These are phyloP conservation scores for Vimba vimba DNA, from an alignment of 2,113 vertebrate genomes.

Conservation along the genomic window DNA sequence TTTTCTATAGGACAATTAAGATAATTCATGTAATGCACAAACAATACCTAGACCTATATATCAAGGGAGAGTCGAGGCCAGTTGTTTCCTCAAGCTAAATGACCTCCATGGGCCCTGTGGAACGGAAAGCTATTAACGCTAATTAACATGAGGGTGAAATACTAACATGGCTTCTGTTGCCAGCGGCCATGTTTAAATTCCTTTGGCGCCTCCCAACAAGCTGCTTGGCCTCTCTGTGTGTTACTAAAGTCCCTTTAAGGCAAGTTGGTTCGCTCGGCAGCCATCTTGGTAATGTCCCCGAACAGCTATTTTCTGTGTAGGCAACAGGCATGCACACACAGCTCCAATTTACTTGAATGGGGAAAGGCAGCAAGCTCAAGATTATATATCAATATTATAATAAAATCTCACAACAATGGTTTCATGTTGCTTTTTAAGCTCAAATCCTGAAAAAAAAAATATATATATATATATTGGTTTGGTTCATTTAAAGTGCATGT, in stretches of 20 bases:
- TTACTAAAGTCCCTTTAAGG: constrained; percentile 24
- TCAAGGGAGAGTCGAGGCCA: constrained; percentile 56
- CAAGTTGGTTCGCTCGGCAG: not conserved
- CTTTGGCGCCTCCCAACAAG: constrained; percentile 50
- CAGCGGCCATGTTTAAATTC: constrained; percentile 59
- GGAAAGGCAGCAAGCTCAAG: not conserved
- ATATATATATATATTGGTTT: not conserved
- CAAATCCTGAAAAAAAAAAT: not conserved
- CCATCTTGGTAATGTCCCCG: constrained; percentile 20
- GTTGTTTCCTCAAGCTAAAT: constrained; percentile 67
- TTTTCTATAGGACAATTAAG: constrained; percentile 63
- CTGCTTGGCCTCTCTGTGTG: constrained; percentile 31
- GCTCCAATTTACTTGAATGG: not conserved
- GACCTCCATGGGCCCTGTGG: constrained; percentile 63
- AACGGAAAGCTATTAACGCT: constrained; percentile 68
- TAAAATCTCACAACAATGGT: not conserved
- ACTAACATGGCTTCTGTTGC: constrained; percentile 65
- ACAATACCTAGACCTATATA: constrained; percentile 65
- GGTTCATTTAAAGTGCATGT: not conserved
- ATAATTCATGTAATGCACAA: constrained; percentile 66
- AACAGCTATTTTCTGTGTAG: not conserved
- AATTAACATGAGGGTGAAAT: constrained; percentile 67
- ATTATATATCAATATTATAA: not conserved
- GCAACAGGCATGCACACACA: not conserved
- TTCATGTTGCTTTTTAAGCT: not conserved